Evolutionary conservation across 2,888 invertebrate genomes (phyloP), one percentile per base, ranked within the genome.

Genomic region (Tipula unca): DNA sequence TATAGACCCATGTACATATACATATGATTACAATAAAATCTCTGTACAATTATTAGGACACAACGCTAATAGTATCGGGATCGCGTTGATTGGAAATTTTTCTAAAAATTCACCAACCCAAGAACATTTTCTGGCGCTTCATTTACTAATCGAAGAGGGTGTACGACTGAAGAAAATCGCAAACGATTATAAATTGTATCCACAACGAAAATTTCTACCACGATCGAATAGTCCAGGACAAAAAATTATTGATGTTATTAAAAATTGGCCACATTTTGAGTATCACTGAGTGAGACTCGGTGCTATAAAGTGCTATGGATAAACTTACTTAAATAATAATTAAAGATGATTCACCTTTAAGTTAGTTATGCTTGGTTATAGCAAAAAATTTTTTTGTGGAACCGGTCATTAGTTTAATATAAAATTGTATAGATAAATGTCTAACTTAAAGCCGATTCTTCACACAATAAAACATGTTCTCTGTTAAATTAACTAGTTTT

Each of bases 31-130:
- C 8, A 29, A n/a, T n/a, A n/a, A n/a, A n/a, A n/a, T 29, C 29
- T 3, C 17, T 42, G 1, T 32, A 42, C n/a, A 32, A 17, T 32
- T 29, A 20, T 20, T 20, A 0, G 92, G 93, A 20, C 94, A 93
- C 88, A 95, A 95, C 89, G 89, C 89, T 4, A 92, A 90, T 86
- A 94, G 94, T 88, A 92, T 95, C 84, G 95, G 94, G 0, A 93
- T 96, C 8, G 93, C 94, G 1, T 95, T 95, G 87, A 93, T 95
- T 86, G 95, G 95, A 1, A 94, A 94, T 0, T 95, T 94, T 87
- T 93, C 92, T 84, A 90, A 88, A 0, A 89, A 90, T 0, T 85
- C 90, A 0, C 94, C 95, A 0, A 91, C 92, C 0, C 89, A 91
- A 39, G 90, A 90, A 32, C 92, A 93, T 87, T 87, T 95, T 0